Evolutionary conservation across 2,797 vertebrate genomes (phyloP).

Genomic region (Chaetodon trifasciatus): DNA sequence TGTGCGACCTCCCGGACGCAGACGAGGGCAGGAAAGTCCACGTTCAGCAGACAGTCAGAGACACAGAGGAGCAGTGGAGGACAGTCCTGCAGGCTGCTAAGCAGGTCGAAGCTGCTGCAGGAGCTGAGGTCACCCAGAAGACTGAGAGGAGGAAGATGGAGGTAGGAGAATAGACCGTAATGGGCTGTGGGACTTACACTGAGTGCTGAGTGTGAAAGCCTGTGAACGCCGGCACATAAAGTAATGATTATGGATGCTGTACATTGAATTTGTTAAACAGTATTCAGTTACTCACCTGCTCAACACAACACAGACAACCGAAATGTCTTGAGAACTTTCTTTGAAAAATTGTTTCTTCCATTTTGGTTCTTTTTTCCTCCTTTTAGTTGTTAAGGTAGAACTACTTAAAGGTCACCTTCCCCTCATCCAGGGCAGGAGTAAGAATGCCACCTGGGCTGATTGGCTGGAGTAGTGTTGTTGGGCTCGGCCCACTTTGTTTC

Average conservation of each 20-base stretch:
- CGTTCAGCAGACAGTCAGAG: constrained; percentile 71
- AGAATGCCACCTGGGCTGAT: no score
- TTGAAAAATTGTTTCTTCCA: no score
- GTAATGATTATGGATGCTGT: not conserved
- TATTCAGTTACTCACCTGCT: not conserved
- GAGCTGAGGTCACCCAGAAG: constrained; percentile 59
- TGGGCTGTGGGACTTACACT: not conserved
- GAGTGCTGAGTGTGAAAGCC: not conserved
- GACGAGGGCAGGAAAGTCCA: constrained; percentile 59
- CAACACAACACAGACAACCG: no score
- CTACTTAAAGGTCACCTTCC: no score
- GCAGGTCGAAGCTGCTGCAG: constrained; percentile 46
- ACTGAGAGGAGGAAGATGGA: constrained; percentile 58
- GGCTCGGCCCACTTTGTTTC: no score
- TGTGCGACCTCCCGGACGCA: constrained; percentile 70
- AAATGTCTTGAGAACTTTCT: no score
- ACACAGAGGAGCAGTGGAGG: constrained; percentile 80
- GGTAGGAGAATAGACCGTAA: constrained; percentile 45
- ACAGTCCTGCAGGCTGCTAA: constrained; percentile 51
- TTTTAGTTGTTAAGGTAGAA: no score
- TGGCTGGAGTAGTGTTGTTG: no score
- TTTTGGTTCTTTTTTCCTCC: no score
- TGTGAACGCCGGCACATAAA: not conserved
- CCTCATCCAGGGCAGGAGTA: no score
- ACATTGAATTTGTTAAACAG: not conserved